phyloP scores from a whole-genome alignment of 2,113 vertebrate species.

The Epinephelus lanceolatus region DNA sequence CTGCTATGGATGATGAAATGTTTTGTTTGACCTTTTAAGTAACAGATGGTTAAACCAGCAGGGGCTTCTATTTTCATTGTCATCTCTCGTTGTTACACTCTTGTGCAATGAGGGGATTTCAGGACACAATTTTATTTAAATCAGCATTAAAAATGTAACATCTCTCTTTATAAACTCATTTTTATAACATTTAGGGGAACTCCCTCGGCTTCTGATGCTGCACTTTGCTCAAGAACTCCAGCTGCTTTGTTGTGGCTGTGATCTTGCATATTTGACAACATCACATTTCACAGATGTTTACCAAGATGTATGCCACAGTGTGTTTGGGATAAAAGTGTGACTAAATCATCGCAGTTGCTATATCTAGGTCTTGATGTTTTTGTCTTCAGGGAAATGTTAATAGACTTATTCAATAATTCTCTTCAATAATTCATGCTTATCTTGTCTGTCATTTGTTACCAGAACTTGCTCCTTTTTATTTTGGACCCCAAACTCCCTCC shows the following conservation, averaged over 20 bases:
- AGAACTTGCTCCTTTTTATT: conserved; percentile 27
- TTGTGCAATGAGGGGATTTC: neutral
- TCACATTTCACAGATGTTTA: conserved; percentile 60
- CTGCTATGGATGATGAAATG: conserved; percentile 11
- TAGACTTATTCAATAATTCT: conserved; percentile 45
- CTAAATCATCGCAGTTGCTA: conserved; percentile 33
- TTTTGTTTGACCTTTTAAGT: conserved; percentile 38
- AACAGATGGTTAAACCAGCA: conserved; percentile 52
- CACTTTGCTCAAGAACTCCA: conserved; percentile 47
- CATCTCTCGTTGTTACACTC: neutral
- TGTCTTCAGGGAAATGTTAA: conserved; percentile 50
- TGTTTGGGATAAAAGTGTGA: conserved; percentile 38
- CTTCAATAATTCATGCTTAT: conserved; percentile 62
- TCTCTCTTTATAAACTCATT: conserved; percentile 32
- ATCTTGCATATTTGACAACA: conserved; percentile 58
- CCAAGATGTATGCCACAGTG: conserved; percentile 22
- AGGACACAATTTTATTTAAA: conserved; percentile 37
- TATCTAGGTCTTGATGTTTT: conserved; percentile 52
- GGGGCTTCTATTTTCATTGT: conserved; percentile 27
- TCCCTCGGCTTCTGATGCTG: conserved; percentile 42
- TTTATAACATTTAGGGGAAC: conserved; percentile 29
- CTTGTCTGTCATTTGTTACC: conserved; percentile 56
- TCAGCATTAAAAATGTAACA: conserved; percentile 47
- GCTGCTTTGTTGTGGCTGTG: conserved; percentile 42
- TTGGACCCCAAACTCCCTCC: conserved; percentile 23